Base-by-base conservation (phyloP, 2,113 vertebrate species). In the Ancistrus triradiatus region DNA sequence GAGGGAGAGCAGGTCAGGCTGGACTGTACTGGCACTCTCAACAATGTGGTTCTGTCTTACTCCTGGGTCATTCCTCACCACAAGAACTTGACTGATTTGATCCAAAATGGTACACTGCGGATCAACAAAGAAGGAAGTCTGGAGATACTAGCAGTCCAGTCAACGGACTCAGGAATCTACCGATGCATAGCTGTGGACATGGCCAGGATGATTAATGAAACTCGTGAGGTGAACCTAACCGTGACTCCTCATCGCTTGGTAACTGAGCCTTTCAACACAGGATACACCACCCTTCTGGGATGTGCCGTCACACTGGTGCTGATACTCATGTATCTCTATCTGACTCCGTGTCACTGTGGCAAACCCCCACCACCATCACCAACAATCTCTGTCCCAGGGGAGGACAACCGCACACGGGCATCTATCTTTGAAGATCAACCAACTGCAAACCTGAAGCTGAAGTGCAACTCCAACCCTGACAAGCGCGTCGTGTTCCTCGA, bases 281-380 rank as follows among this genome's bases (percentile, higher is more conserved):
- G 92, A 24, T 90, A 96, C 70, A 98, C 95, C 0, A 99, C 96
- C 0, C 83, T 98, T n/a, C 79, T 97, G 4, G 92, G 92, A 47
- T 99, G 95, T 11, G 78, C 84, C 0, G 89, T 94, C 66, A 95
- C 90, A 57, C 83, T 94, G 46, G 43, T 92, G 37, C 72, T 92
- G 22, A 92, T 99, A 62, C 82, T 97, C 7, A 52, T 94, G 7
- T 99, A 99, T 77, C 77, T 98, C 68, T 98, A 89, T 72, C 80
- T 97, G 78, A 96, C 95, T 0, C 95, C 95, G 0, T 98, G 95
- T 69, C 86, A 51, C 44, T 95, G 95, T 78, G 82, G 87, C 74
- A 90, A 77, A 64, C 75, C 79, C 11, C 51, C 61, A 48, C 75
- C 84, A n/a, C 69, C 77, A 18, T 68, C 74, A n/a, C 65, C 77